A percentile compares a stretch with the other conserved stretches of the same genome.
Evolutionary conservation across 1,140 invertebrate genomes (phyloP).

Genomic region (Pygmarrhopalites habei): DNA sequence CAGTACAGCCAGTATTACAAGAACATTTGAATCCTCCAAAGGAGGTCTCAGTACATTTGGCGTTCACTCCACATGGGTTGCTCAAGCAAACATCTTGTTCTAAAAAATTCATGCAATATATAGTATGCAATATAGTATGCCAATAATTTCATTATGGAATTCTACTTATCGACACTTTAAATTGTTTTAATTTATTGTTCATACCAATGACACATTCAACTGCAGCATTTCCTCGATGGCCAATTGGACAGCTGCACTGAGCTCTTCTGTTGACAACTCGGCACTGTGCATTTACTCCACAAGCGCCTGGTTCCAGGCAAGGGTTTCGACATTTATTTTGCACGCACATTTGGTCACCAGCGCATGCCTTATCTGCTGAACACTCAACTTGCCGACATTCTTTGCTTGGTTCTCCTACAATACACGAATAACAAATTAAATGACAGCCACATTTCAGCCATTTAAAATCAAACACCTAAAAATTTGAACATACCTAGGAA

Average conservation of each 20-base stretch:
- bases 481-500: conserved; percentile 44
- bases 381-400: conserved; percentile 71
- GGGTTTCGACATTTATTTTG: conserved; percentile 64
- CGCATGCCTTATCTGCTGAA: conserved; percentile 66
- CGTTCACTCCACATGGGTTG: conserved; percentile 75
- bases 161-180: no score
- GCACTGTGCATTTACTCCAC: conserved; percentile 76
- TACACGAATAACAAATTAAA: not conserved
- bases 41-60: conserved; percentile 74
- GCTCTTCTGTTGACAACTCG: conserved; percentile 64
- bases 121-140: conserved; percentile 4
- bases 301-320: conserved; percentile 64
- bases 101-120: conserved; percentile 40
- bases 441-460: not conserved
- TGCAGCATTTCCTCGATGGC: conserved; percentile 72
- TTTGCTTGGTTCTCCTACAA: conserved; percentile 60
- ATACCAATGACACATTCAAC: conserved; percentile 64
- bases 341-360: conserved; percentile 64
- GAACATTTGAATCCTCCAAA: conserved; percentile 50
- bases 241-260: conserved; percentile 75
- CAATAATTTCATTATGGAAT: no score
- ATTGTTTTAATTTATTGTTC: no score
- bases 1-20: conserved; percentile 68
- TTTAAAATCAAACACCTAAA: conserved; percentile 51
- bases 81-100: conserved; percentile 74